Evolutionary conservation across 2,888 invertebrate genomes (phyloP), one percentile per base, ranked within the genome.

Genomic region (Xylophagus ater): DNA sequence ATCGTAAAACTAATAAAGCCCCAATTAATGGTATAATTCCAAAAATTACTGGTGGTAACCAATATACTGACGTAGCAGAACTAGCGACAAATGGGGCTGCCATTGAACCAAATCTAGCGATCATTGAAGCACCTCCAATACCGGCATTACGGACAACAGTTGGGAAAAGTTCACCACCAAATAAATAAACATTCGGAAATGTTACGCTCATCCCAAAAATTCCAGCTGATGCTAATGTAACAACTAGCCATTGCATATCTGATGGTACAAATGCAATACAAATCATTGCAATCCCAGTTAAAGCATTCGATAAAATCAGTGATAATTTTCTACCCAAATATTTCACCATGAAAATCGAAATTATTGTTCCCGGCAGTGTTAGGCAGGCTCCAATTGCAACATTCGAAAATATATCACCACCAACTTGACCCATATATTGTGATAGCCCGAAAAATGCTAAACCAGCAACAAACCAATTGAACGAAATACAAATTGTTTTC

Each of bases 401-500:
- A 54, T 86, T 87, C 23, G 78, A 58, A 60, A 84, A 87, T 43
- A 83, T 79, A 51, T 83, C 71, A 6, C 84, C 85, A 1, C 79
- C 81, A 7, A 84, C 69, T 51, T 82, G 76, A 1, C 82, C 80
- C 38, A 85, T 78, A 61, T 82, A 86, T 58, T 87, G 84, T 1
- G 84, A 79, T 15, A 88, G 76, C 1, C 89, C 89, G 54, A 85
- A 89, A 65, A 87, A 82, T 51, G 84, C 81, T 53, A 87, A 70
- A 1, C 85, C 84, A 48, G 83, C 82, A 3, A 82, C 81, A 40
- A 81, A 71, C 87, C 85, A 85, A 58, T 81, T 82, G 60, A 77
- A 79, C 52, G 77, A 76, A 47, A 81, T 77, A 28, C 76, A 75
- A 7, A 81, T 53, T 0, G 81, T 80, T 49, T 79, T 77, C 24